Percentiles rank a stretch among this genome's conserved stretches.
Evolutionary conservation across 2,888 invertebrate genomes (phyloP).

Genomic region (Pollenia labialis): DNA sequence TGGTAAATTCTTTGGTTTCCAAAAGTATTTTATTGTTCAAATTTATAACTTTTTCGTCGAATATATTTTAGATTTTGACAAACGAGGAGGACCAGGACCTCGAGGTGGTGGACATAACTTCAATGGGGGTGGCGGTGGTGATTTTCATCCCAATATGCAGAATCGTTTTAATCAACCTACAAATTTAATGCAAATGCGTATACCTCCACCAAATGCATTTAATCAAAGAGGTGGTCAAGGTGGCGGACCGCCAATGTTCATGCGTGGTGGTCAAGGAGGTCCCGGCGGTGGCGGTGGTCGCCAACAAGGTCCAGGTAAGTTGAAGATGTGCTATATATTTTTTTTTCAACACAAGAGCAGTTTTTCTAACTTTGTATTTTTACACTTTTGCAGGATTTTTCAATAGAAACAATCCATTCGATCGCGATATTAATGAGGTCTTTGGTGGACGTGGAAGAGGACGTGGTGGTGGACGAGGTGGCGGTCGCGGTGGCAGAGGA

Average conservation of each 20-base stretch:
- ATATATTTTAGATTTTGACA: conserved; percentile 79
- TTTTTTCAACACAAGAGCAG: not conserved
- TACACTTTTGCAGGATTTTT: conserved; percentile 78
- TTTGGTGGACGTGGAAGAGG: conserved; percentile 73
- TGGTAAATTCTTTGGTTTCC: conserved; percentile 74
- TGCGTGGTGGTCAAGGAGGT: conserved; percentile 75
- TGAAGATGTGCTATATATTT: not conserved
- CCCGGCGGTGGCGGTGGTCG: conserved; percentile 76
- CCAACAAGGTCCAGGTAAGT: conserved; percentile 79
- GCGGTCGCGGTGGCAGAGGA: conserved; percentile 76
- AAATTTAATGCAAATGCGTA: conserved; percentile 83
- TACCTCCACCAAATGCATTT: conserved; percentile 81
- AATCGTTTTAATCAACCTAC: conserved; percentile 84
- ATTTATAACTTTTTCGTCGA: not conserved
- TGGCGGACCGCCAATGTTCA: conserved; percentile 75
- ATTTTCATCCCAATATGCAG: conserved; percentile 82
- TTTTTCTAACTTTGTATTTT: not conserved
- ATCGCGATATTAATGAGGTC: conserved; percentile 77
- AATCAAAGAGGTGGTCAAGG: conserved; percentile 81
- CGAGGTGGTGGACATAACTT: conserved; percentile 74
- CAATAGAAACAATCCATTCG: conserved; percentile 81
- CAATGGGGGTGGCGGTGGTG: conserved; percentile 78
- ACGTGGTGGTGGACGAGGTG: conserved; percentile 67
- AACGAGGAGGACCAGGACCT: conserved; percentile 75
- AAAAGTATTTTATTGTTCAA: not conserved